Percentiles rank a stretch among this genome's conserved stretches.
phyloP scores from a whole-genome alignment of 1,140 invertebrate species.

The Camponotus vicinus region DNA sequence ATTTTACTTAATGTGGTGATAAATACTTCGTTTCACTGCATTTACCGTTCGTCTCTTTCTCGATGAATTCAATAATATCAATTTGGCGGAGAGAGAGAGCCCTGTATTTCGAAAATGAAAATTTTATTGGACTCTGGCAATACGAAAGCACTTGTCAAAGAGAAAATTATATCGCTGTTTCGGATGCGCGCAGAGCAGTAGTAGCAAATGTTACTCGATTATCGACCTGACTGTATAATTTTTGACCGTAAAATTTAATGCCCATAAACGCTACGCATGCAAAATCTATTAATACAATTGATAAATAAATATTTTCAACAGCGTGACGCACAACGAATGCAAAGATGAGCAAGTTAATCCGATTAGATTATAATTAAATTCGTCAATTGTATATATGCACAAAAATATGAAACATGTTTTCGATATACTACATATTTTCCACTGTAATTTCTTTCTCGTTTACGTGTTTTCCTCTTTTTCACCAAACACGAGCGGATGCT shows the following conservation, averaged over 20 bases:
- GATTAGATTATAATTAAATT: slow-evolving; percentile 20
- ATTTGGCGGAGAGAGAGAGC: not conserved
- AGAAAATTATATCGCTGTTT: slow-evolving; percentile 28
- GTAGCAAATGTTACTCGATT: slow-evolving; percentile 31
- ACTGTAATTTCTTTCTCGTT: not conserved
- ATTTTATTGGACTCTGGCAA: not conserved
- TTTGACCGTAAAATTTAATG: slow-evolving; percentile 42
- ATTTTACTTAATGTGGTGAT: not conserved
- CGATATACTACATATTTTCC: not conserved
- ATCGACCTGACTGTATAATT: slow-evolving; percentile 33
- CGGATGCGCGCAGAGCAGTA: not conserved
- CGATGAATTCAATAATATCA: not conserved
- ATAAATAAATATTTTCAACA: slow-evolving; percentile 46
- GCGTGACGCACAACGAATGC: not conserved
- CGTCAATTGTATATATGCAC: not conserved
- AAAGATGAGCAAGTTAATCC: slow-evolving; percentile 16
- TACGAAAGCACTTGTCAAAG: slow-evolving; percentile 34
- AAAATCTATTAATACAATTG: slow-evolving; percentile 32
- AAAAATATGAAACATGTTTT: not conserved
- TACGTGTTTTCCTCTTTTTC: slow-evolving; percentile 7
- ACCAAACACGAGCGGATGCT: not conserved
- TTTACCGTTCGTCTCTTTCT: not conserved
- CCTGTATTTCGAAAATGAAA: slow-evolving; percentile 1
- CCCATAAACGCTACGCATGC: slow-evolving; percentile 24
- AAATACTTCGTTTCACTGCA: not conserved